Percentiles rank a stretch among this genome's conserved stretches.
These are phyloP conservation scores for Meloidogyne hapla DNA, from an alignment of 1,140 invertebrate species.

Conservation along the genomic window DNA sequence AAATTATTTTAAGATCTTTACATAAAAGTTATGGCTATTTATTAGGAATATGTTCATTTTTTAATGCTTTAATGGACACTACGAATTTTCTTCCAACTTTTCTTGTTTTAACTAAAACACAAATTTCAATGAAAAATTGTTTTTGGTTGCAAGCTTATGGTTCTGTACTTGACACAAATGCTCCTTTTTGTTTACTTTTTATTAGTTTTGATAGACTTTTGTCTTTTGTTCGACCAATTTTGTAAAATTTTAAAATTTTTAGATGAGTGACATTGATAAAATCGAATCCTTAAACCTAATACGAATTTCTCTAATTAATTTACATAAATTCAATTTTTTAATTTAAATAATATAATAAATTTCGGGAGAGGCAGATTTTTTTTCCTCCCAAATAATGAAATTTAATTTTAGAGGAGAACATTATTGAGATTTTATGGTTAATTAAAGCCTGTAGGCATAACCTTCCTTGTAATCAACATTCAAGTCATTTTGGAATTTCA, in stretches of 20 bases:
- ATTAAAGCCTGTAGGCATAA: no score
- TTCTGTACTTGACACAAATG: not conserved
- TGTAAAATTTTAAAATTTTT: not conserved
- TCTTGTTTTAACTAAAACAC: not conserved
- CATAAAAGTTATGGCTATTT: conserved; percentile 6
- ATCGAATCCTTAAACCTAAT: no score
- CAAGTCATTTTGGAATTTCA: no score
- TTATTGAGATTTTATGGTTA: no score
- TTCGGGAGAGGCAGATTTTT: no score
- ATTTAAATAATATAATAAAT: no score
- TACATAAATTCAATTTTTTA: no score
- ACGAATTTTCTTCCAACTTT: not conserved
- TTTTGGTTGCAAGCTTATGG: conserved; percentile 5
- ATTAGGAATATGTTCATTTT: conserved; percentile 3
- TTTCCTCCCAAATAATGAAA: no score
- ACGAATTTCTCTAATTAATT: no score
- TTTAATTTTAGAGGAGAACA: no score
- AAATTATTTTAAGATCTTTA: not conserved
- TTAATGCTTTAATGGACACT: not conserved
- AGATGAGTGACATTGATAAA: no score
- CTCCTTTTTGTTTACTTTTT: not conserved
- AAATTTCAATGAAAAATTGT: not conserved
- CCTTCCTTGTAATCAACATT: no score
- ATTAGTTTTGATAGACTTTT: not conserved
- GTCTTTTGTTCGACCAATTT: not conserved